These are phyloP conservation scores for Oryzias javanicus DNA, from an alignment of 2,113 vertebrate species.

Conservation along the genomic window DNA sequence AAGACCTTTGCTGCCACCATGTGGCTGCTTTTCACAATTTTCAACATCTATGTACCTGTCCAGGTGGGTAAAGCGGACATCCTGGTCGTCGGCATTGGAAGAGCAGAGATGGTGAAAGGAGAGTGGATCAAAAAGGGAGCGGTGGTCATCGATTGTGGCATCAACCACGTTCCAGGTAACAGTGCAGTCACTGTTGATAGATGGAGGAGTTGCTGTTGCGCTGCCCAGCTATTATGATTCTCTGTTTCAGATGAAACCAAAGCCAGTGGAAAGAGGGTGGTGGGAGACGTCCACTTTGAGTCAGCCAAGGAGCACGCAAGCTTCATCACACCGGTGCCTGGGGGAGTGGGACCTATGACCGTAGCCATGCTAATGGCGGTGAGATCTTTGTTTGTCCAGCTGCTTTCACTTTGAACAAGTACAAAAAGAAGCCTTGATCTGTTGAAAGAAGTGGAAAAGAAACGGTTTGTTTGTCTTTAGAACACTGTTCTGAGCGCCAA, in stretches of 20 bases:
- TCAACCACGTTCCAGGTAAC: constrained; percentile 91
- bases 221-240: background rate
- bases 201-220: background rate
- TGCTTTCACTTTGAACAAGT: background rate
- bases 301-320: constrained; percentile 88
- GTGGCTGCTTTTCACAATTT: background rate
- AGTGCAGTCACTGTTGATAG: accelerated
- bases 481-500: constrained; percentile 93
- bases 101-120: constrained; percentile 93
- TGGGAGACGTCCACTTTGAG: constrained; percentile 88
- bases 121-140: constrained; percentile 97
- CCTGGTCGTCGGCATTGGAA: constrained; percentile 91
- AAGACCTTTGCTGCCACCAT: constrained; percentile 11
- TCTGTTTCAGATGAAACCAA: constrained; percentile 83
- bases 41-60: background rate
- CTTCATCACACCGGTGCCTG: constrained; percentile 96
- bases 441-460: background rate
- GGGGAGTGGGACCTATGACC: constrained; percentile 97
- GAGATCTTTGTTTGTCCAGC: constrained; percentile 8
- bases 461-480: constrained; percentile 57
- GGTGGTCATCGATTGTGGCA: constrained; percentile 96
- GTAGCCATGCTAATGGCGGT: constrained; percentile 99
- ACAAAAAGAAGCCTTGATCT: background rate
- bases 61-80: constrained; percentile 91
- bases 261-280: constrained; percentile 85